A percentile compares a stretch with the other conserved stretches of the same genome.
phyloP scores from a whole-genome alignment of 2,888 invertebrate genomes.

The Perdita meconis region DNA sequence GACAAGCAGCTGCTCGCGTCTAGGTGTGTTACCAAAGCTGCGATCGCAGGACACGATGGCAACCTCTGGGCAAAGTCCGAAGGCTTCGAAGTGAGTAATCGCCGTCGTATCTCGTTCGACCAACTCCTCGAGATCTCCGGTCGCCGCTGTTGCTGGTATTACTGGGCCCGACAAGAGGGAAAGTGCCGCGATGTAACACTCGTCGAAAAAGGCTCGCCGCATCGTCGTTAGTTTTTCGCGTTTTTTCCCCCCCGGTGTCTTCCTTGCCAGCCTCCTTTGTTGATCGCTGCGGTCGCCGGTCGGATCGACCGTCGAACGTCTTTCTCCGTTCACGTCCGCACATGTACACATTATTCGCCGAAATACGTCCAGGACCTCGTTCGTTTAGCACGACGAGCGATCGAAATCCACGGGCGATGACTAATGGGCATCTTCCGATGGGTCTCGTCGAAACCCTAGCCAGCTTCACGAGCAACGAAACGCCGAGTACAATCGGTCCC shows the following conservation, averaged over 20 bases:
- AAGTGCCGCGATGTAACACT: slow-evolving; percentile 48
- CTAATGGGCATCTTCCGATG: no score
- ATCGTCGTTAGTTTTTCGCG: slow-evolving; percentile 4
- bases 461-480: slow-evolving; percentile 1
- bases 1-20: slow-evolving; percentile 98
- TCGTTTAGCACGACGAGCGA: background rate
- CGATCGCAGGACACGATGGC: slow-evolving; percentile 97
- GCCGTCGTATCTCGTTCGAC: slow-evolving; percentile 28
- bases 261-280: slow-evolving; percentile 21
- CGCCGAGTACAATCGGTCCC: background rate
- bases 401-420: background rate
- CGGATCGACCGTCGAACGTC: slow-evolving; percentile 11
- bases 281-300: slow-evolving; percentile 5
- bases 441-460: no score
- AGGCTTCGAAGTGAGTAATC: slow-evolving; percentile 94
- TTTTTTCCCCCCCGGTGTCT: background rate
- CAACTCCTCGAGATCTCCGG: slow-evolving; percentile 43
- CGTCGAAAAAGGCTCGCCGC: slow-evolving; percentile 12
- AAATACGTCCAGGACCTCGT: background rate
- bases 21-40: slow-evolving; percentile 97
- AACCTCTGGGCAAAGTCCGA: slow-evolving; percentile 97
- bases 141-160: slow-evolving; percentile 17
- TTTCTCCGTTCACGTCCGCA: background rate
- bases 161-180: slow-evolving; percentile 57
- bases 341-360: background rate